phyloP scores from a whole-genome alignment of 2,888 invertebrate species.

The Eledone cirrhosa region DNA sequence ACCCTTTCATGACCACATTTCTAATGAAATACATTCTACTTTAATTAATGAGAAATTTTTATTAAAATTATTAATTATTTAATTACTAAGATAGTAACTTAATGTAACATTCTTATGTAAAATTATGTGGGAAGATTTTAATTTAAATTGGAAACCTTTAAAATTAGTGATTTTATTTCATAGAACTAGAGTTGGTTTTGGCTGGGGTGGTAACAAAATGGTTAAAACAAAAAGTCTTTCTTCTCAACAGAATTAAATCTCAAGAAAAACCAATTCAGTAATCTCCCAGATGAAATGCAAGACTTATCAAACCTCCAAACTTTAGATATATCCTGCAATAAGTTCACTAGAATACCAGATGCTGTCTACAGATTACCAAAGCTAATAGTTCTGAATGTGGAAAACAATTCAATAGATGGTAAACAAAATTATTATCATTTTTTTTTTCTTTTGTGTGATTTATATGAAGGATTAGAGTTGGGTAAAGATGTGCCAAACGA shows the following conservation, averaged over 20 bases:
- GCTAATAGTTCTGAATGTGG: conserved; percentile 43
- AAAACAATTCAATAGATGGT: conserved; percentile 52
- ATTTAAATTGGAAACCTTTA: too few species aligned
- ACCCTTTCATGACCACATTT: too few species aligned
- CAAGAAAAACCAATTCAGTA: conserved; percentile 45
- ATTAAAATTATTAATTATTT: too few species aligned
- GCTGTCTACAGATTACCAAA: conserved; percentile 46
- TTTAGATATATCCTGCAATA: conserved; percentile 52
- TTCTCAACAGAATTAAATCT: conserved; percentile 47
- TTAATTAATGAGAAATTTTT: too few species aligned
- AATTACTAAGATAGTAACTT: too few species aligned
- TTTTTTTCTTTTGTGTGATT: neutral
- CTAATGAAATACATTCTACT: too few species aligned
- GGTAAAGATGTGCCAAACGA: too few species aligned
- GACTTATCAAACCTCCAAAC: conserved; percentile 43
- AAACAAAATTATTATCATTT: neutral
- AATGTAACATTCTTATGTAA: too few species aligned
- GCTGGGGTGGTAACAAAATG: too few species aligned
- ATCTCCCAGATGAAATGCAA: conserved; percentile 50
- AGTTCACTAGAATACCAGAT: conserved; percentile 46
- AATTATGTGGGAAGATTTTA: too few species aligned
- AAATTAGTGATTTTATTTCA: too few species aligned
- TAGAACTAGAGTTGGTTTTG: too few species aligned
- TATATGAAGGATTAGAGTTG: neutral
- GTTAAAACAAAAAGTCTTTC: neutral